Evolutionary conservation across 1,140 invertebrate species (phyloP), one percentile per base, ranked within the genome.

Genomic region (Hesperophylax magnus): DNA sequence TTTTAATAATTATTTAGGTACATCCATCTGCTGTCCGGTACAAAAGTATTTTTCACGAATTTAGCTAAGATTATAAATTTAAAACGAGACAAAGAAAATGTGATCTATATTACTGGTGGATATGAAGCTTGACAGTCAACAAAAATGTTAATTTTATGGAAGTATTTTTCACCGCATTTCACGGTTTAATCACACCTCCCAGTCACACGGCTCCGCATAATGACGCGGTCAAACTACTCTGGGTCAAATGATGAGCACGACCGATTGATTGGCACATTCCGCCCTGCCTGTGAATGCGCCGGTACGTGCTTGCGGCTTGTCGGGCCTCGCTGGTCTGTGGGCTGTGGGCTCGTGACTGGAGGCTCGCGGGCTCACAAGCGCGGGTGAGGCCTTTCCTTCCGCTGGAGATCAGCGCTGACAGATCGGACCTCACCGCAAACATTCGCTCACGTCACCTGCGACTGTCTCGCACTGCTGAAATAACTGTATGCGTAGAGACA

Each of bases 241-340:
- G 27, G 27, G 63, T 52, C 67, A 71, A 71, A 71, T 24, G 67
- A 71, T 52, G 67, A 53, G 67, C 34, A 52, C 31, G 17, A 14
- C 67, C 39, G 74, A 77, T 54, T 78, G 81, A 82, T 82, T 79
- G 80, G 75, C 80, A 81, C 69, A 77, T 81, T 81, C 69, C 80
- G 58, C 74, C 11, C 18, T 3, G 39, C 9, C 39, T 47, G 39
- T 14, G 39, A 47, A 47, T 47, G 39, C 3, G 3, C 76, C 18
- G 58, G 39, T 54, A 52, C 76, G 76, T 78, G 61, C 67, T 78
- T 78, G 76, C 22, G 76, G 60, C 39, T 31, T 34, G 61, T 15
- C 20, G 39, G 58, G 31, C 74, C 34, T 34, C 34, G 34, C 34
- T 34, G 3, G 53, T 22, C 53, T 58, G 71, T 39, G 39, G 5